Evolutionary conservation across 2,797 vertebrate species (phyloP).

Genomic region (Microctenopoma lineatum): DNA sequence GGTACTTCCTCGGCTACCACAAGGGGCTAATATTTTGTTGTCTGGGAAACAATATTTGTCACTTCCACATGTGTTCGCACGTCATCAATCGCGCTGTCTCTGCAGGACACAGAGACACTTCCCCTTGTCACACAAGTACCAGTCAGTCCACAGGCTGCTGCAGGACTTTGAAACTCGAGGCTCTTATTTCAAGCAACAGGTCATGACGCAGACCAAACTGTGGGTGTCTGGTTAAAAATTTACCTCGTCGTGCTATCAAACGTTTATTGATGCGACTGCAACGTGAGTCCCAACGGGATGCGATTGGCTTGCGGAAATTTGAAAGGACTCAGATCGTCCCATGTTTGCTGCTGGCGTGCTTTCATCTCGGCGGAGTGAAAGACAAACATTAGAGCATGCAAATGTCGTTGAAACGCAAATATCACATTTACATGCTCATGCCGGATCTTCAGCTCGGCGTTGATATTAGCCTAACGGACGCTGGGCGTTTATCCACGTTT

Average conservation of each 20-base stretch:
- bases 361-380: conserved; percentile 19
- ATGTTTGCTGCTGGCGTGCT: conserved; percentile 16
- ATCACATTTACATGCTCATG: conserved; percentile 57
- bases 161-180: background rate
- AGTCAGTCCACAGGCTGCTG: background rate
- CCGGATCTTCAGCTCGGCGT: background rate
- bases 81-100: conserved; percentile 25
- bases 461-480: background rate
- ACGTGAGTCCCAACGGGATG: background rate
- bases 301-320: conserved; percentile 22
- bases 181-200: background rate
- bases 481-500: background rate
- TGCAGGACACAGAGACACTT: conserved; percentile 53
- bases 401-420: conserved; percentile 60
- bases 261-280: background rate
- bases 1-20: background rate
- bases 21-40: conserved; percentile 21
- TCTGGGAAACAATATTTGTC: conserved; percentile 24
- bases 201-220: background rate
- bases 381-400: conserved; percentile 43
- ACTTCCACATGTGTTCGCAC: conserved; percentile 49
- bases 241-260: background rate
- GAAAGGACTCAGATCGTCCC: conserved; percentile 28
- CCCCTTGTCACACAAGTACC: conserved; percentile 26
- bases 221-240: background rate